These are phyloP conservation scores for Antennarius striatus DNA, from an alignment of 2,113 vertebrate species.

Conservation along the genomic window DNA sequence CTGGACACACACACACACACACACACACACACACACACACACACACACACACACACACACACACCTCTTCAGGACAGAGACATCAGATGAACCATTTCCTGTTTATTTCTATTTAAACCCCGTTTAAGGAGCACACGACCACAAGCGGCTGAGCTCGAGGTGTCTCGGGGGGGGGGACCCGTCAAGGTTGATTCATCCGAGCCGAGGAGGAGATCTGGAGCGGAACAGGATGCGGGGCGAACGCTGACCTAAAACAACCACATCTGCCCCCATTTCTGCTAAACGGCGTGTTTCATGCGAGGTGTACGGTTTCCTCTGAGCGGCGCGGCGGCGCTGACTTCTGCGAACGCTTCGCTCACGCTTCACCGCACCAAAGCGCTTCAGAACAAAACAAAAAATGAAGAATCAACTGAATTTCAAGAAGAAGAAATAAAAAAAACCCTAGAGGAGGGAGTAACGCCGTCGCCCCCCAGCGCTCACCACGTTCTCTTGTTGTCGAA, in stretches of 20 bases:
- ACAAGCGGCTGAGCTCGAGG: too few species aligned
- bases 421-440: too few species aligned
- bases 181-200: background rate
- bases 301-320: constrained; percentile 37
- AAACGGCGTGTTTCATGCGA: background rate
- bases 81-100: too few species aligned
- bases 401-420: too few species aligned
- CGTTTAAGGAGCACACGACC: too few species aligned
- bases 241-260: constrained; percentile 53
- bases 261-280: constrained; percentile 51
- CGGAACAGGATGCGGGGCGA: background rate
- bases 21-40: too few species aligned
- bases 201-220: background rate
- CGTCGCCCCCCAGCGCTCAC: constrained; percentile 76
- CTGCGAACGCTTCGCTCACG: constrained; percentile 8
- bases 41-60: too few species aligned
- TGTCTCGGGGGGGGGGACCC: background rate
- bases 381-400: too few species aligned
- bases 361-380: too few species aligned
- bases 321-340: background rate
- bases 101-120: too few species aligned
- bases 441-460: too few species aligned
- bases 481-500: constrained; percentile 99
- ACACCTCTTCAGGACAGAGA: too few species aligned
- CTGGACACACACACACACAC: constrained; percentile 66